These are phyloP conservation scores for Neolamprologus cancellatus DNA, from an alignment of 2,113 vertebrate genomes.

Conservation along the genomic window DNA sequence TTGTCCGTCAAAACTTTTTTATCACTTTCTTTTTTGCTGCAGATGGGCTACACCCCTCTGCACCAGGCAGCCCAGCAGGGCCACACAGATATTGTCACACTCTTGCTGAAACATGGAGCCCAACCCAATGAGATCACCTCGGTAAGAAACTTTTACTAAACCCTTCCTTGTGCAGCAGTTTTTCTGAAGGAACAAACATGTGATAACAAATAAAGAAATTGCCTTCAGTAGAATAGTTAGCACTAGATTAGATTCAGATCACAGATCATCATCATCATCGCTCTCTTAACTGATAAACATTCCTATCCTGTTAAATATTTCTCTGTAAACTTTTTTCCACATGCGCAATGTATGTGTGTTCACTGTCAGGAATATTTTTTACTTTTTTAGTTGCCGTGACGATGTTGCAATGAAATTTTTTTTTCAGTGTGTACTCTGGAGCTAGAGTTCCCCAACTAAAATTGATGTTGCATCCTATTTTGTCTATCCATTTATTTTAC, in stretches of 20 bases:
- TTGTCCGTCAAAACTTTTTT: neutral
- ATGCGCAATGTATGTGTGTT: neutral
- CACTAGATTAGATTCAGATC: neutral
- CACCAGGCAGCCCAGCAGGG: constrained; percentile 96
- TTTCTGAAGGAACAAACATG: neutral
- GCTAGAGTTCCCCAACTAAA: neutral
- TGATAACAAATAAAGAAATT: neutral
- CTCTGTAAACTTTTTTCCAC: neutral
- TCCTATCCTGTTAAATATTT: neutral
- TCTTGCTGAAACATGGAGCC: constrained; percentile 88
- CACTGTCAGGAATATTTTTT: neutral
- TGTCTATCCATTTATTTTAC: neutral
- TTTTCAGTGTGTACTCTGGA: neutral
- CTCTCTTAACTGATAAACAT: neutral
- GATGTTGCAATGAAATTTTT: neutral
- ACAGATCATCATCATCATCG: neutral
- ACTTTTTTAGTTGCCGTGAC: neutral
- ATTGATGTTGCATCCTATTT: neutral
- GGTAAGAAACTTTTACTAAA: constrained; percentile 64
- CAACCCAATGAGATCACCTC: constrained; percentile 88
- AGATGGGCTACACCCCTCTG: constrained; percentile 93
- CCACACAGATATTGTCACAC: constrained; percentile 89
- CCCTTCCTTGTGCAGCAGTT: neutral
- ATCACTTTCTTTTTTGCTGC: neutral
- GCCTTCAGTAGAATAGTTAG: neutral